phyloP scores from a whole-genome alignment of 1,140 invertebrate genomes.

The Nasonia giraulti region DNA sequence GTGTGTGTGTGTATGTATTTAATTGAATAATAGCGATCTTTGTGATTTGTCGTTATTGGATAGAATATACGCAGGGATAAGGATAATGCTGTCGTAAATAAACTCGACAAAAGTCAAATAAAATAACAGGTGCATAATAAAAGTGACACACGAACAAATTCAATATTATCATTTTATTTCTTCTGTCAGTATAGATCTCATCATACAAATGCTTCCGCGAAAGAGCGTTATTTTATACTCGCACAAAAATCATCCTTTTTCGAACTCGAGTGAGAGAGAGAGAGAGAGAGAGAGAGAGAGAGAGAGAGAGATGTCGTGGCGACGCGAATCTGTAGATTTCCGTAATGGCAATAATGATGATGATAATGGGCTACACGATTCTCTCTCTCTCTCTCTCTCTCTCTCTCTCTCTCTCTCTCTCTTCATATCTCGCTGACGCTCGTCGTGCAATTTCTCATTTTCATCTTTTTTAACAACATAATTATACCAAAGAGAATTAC shows the following conservation, averaged over 20 bases:
- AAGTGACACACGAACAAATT: background rate
- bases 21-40: background rate
- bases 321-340: slow-evolving; percentile 14
- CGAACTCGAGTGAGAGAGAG: background rate
- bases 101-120: background rate
- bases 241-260: slow-evolving; percentile 32
- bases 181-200: slow-evolving; percentile 47
- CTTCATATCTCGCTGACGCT: slow-evolving; percentile 16
- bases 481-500: slow-evolving; percentile 45
- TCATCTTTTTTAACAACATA: slow-evolving; percentile 48
- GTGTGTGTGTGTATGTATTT: too few species aligned
- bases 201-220: slow-evolving; percentile 18
- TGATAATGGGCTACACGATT: slow-evolving; percentile 23
- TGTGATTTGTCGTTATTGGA: too few species aligned
- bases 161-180: slow-evolving; percentile 52
- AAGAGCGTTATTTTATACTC: slow-evolving; percentile 25
- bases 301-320: background rate
- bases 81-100: too few species aligned
- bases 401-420: background rate
- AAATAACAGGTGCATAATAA: background rate
- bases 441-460: slow-evolving; percentile 29
- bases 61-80: too few species aligned
- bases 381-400: background rate
- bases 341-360: slow-evolving; percentile 45
- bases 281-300: too few species aligned